Base-by-base conservation (phyloP, 2,888 invertebrate genomes). In the Opisthograptis luteolata region DNA sequence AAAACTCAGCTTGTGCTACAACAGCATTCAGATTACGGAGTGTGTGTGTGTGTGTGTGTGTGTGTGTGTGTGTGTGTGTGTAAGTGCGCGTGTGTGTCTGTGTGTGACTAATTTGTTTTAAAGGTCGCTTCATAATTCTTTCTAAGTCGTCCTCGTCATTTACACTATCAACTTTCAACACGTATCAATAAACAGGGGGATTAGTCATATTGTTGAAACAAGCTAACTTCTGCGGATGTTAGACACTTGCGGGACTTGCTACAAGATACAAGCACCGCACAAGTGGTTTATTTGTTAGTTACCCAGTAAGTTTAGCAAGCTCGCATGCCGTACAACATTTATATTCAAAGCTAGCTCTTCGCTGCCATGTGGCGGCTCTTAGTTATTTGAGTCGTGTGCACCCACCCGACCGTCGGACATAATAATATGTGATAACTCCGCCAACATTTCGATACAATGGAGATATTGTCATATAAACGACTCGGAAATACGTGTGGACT, bases 341-440 rank as follows among this genome's bases (percentile, higher is more conserved):
- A 65, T 64, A 69, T 71, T 69, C 70, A 65, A 58, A 60, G 30
- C 35, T 19, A 14, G 47, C 43, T 39, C 24, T 22, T 37, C 41
- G 40, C 55, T 40, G 35, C 50, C 50, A 44, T 52, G 41, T 51
- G 49, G 41, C 14, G 32, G 55, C 60, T 60, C 62, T 70, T 70
- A 67, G 58, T 68, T 73, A 73, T 71, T 68, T 63, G 51, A 57
- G 56, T 70, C 65, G 64, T 66, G 60, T 66, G 41, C 51, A 46
- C 32, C 39, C 59, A 45, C 49, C 57, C 53, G 40, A 49, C 46
- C 47, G 42, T 59, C 51, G 53, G 66, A 65, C 70, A 66, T 57
- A 58, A 68, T 68, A 70, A 69, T 71, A 67, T 66, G 70, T 73
- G 63, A 73, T 73, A 73, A 70, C 62, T 69, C 64, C 50, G 50